Base-by-base conservation (phyloP, 2,888 invertebrate genomes). In the Ormyrus thymus region DNA sequence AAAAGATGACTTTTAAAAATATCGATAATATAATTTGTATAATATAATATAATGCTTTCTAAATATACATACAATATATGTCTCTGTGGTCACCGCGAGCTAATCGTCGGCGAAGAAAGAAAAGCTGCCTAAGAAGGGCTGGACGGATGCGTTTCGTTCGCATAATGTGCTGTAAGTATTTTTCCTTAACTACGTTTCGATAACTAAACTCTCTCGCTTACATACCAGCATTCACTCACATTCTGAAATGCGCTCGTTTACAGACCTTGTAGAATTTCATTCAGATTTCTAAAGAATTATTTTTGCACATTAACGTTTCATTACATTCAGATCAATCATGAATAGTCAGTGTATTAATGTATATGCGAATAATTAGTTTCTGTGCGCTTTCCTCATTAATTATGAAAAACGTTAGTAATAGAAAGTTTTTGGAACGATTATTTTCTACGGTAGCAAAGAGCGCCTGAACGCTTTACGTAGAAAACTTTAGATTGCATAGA, bases 51-150 rank as follows among this genome's bases (percentile, higher is more conserved):
- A 48, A 46, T 58, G 15, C 81, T 82, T 81, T 84, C 77, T 84
- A 81, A 82, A 83, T 72, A 64, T 83, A 80, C 82, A 81, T 82
- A 64, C 76, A 82, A 83, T 81, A 81, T 75, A 51, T 59, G 81
- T 82, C 74, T 84, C 80, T 85, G 69, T 85, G 79, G 81, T 79
- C 83, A 72, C 81, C 61, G 83, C 83, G 83, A 43, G 8, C 56
- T 43, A 43, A 48, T 43, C 83, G 85, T 85, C 84, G 7, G 85
- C 85, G 86, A 71, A 64, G 43, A 76, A 65, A 45, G 29, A 75
- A 70, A 65, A 87, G 86, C 87, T 88, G 87, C 87, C 87, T 86
- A 83, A 81, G 76, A 82, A 86, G 85, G 87, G 86, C 86, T 89
- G 89, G 89, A 89, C 89, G 89, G 89, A 89, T 87, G 81, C 83